Evolutionary conservation across 1,140 invertebrate genomes (phyloP).

Genomic region (Scaptomyza montana): DNA sequence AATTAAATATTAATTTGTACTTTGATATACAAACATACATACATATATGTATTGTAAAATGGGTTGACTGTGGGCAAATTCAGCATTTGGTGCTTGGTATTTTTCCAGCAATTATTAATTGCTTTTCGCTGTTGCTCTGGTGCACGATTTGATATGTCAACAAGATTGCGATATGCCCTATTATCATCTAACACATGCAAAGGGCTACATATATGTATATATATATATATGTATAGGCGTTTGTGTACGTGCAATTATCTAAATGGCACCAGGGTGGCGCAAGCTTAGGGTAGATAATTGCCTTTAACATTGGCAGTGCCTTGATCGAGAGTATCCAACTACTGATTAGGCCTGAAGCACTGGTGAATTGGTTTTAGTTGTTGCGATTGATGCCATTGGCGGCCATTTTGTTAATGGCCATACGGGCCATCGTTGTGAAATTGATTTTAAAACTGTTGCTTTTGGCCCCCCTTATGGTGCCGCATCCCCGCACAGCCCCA

Average conservation of each 20-base stretch:
- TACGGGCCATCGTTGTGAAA: slow-evolving; percentile 58
- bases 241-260: slow-evolving; percentile 16
- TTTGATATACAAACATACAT: background rate
- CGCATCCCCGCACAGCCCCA: background rate
- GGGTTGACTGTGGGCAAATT: background rate
- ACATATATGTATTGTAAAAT: background rate
- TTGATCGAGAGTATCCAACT: slow-evolving; percentile 37
- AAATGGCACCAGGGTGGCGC: slow-evolving; percentile 11
- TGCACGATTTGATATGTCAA: slow-evolving; percentile 55
- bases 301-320: background rate
- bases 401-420: slow-evolving; percentile 54
- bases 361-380: slow-evolving; percentile 22
- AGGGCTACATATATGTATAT: background rate
- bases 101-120: slow-evolving; percentile 65
- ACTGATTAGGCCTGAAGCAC: slow-evolving; percentile 55
- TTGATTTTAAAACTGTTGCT: slow-evolving; percentile 61
- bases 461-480: background rate
- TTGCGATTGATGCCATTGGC: slow-evolving; percentile 26
- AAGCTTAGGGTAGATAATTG: background rate
- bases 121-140: slow-evolving; percentile 55
- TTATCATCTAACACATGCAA: slow-evolving; percentile 48
- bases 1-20: slow-evolving; percentile 21
- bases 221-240: background rate
- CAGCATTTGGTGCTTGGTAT: slow-evolving; percentile 19
- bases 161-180: slow-evolving; percentile 51